Base-by-base conservation (phyloP, 2,888 invertebrate genomes). In the Deroplatys truncata region DNA sequence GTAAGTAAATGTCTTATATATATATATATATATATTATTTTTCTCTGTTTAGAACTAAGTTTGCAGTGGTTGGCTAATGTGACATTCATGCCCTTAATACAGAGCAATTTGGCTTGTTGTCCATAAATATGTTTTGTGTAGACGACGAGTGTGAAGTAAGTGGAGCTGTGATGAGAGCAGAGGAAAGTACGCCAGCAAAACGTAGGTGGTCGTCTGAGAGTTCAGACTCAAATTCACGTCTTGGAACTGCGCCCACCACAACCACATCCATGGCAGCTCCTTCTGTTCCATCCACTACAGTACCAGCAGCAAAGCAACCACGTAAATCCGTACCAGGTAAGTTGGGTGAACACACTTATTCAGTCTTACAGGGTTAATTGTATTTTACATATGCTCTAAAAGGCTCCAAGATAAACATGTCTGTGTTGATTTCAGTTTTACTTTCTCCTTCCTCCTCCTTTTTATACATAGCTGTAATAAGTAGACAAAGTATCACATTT, bases 321-420 rank as follows among this genome's bases (percentile, higher is more conserved):
- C 92, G 93, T 89, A 94, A 94, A 92, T 92, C 93, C 49, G 92
- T 93, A 90, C 93, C 93, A 91, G 93, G 94, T 93, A 91, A 91
- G 88, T 89, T 72, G 31, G 89, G 83, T 85, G 7, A 84, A 43
- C 15, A 29, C 29, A 85, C 49, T 84, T 16, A 82, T 16, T n/a
- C 56, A 31, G 28, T 89, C 43, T 89, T 15, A 82, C n/a, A 82
- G 82, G 83, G 43, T 85, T 85, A 29, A 43, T 35, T 86, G 10
- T 84, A 16, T 56, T 90, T 3, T 35, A 83, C n/a, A 35, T 1
- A 13, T 43, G 13, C 43, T 43, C 13, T 43, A 43, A 43, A 13
- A 2, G 5, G 10, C 10, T 0, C 1, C 13, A 35, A 35, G 9
- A 35, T 35, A 35, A 31, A 5, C 35, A 35, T 9, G 9, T 35